A percentile compares a stretch with the other conserved stretches of the same genome.
Conservation (phyloP, 2,888 invertebrate species). For the Timema cristinae region DNA sequence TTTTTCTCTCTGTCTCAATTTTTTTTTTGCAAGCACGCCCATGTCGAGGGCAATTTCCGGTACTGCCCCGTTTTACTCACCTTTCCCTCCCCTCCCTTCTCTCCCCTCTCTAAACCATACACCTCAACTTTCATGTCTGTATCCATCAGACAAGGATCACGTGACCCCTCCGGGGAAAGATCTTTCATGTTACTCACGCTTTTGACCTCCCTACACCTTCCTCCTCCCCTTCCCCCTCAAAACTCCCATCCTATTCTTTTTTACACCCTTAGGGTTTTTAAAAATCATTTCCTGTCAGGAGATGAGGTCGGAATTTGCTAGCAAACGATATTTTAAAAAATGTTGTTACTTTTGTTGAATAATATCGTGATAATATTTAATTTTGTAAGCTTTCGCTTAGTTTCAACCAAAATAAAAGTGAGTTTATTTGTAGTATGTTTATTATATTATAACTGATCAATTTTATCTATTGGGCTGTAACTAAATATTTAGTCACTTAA, state of each 20-base stretch:
- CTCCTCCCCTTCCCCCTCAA: background rate
- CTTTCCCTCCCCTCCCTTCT: background rate
- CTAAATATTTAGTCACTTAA: too few species aligned
- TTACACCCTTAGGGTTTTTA: too few species aligned
- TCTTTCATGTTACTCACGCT: background rate
- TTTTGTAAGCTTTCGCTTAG: too few species aligned
- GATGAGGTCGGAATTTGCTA: background rate
- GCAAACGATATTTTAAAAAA: background rate
- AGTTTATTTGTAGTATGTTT: too few species aligned
- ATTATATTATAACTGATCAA: too few species aligned
- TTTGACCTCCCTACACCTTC: background rate
- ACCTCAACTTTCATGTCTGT: background rate
- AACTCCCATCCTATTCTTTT: background rate
- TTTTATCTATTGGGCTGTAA: too few species aligned
- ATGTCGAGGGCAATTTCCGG: constrained; percentile 25
- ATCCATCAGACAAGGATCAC: constrained; percentile 14
- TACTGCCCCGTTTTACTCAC: background rate
- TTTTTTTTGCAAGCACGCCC: background rate
- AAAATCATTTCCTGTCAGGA: constrained; percentile 12
- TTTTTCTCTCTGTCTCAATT: too few species aligned
- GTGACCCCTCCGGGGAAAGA: constrained; percentile 1
- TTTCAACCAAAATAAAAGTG: too few species aligned
- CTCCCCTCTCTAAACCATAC: background rate
- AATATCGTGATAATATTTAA: background rate
- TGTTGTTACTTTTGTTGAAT: background rate